These are phyloP conservation scores for Aphidoletes aphidimyza DNA, from an alignment of 2,888 invertebrate genomes.

Conservation along the genomic window DNA sequence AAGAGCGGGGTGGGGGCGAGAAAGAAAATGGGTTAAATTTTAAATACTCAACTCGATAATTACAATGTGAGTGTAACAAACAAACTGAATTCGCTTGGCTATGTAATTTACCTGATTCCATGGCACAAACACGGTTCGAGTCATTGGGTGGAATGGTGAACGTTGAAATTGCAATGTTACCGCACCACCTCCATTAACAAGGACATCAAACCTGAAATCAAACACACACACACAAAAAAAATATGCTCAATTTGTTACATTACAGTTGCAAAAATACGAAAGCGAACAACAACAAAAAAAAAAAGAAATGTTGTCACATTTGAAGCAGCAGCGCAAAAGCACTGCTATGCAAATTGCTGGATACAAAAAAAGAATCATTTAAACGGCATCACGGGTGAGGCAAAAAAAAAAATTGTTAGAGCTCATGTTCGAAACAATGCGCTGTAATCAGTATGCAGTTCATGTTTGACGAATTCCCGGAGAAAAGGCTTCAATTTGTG, in stretches of 20 bases:
- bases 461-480: neutral
- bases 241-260: slow-evolving; percentile 3
- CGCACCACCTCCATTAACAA: slow-evolving; percentile 98
- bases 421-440: slow-evolving; percentile 9
- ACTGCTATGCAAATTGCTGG: slow-evolving; percentile 9
- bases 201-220: slow-evolving; percentile 89
- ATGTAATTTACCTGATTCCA: slow-evolving; percentile 80
- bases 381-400: neutral
- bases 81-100: neutral
- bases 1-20: neutral
- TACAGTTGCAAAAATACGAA: neutral
- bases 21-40: neutral
- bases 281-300: slow-evolving; percentile 9
- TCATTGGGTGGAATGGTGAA: slow-evolving; percentile 89
- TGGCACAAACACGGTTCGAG: slow-evolving; percentile 91
- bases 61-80: neutral
- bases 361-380: slow-evolving; percentile 53
- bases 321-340: slow-evolving; percentile 28
- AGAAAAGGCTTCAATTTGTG: neutral
- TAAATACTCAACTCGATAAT: neutral
- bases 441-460: slow-evolving; percentile 11
- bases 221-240: slow-evolving; percentile 1
- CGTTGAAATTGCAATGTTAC: slow-evolving; percentile 96
- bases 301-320: slow-evolving; percentile 15
- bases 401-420: neutral